Base-by-base conservation (phyloP, 2,797 vertebrate genomes). In the Tachyglossus aculeatus region DNA sequence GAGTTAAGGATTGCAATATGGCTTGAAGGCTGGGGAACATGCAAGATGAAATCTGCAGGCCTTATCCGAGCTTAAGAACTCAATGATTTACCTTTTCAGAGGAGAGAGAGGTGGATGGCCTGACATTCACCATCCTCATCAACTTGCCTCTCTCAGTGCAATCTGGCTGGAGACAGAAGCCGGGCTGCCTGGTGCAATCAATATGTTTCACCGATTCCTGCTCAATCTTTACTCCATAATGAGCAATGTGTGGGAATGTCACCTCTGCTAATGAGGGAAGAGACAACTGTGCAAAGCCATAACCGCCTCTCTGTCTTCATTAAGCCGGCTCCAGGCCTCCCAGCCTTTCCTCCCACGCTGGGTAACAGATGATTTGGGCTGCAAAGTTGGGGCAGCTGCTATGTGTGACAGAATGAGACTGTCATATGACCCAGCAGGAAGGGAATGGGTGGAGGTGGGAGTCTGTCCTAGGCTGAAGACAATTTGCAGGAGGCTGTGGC, bases 241-340 rank as follows among this genome's bases (percentile, higher is more conserved):
- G 83, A 85, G 85, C 9, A 38, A 74, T 69, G 78, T 50, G 85
- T 74, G 32, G 74, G 85, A 87, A 87, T 87, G 85, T 87, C 83
- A 87, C 85, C 85, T 83, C 83, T 67, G 71, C 27, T 87, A 78
- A 85, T 82, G 76, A 78, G 25, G 70, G 56, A 85, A 63, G 63
- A 29, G 34, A 69, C 85, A 78, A 76, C 83, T 87, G 85, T 60
- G 68, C 83, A 65, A 82, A 76, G 83, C 74, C 71, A 5, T 82
- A 80, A 22, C 65, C 78, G 38, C 56, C 83, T 81, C 73, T 81
- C 83, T 44, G 74, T 83, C 83, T 87, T 85, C 85, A 85, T 87
- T 83, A 87, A 81, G 78, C 73, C 59, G 71, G 44, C 55, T 21
- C 14, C 51, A 33, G 80, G 68, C 76, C 45, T 48, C 41, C 68